Percentiles rank a stretch among this genome's conserved stretches.
These are phyloP conservation scores for Bombyx huttoni DNA, from an alignment of 2,888 invertebrate genomes.

Conservation along the genomic window DNA sequence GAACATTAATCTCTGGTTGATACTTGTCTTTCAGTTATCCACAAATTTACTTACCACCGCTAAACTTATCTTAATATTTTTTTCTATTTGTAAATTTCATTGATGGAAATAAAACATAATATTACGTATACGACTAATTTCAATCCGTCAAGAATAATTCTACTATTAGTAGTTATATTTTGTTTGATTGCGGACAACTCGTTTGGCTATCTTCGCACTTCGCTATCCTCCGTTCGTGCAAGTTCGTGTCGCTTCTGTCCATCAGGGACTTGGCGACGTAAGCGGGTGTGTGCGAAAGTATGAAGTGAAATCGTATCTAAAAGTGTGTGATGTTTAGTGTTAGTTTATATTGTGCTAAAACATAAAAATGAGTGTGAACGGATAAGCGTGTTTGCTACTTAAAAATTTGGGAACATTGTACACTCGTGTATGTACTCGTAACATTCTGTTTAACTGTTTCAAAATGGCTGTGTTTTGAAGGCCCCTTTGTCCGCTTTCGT, in stretches of 20 bases:
- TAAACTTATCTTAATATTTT: too few relatives aligned
- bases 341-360: conserved; percentile 62
- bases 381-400: conserved; percentile 42
- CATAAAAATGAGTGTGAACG: conserved; percentile 68
- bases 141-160: too few relatives aligned
- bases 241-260: conserved; percentile 50
- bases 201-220: not conserved
- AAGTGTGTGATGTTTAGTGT: conserved; percentile 71
- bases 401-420: conserved; percentile 37
- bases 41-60: too few relatives aligned
- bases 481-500: conserved; percentile 76
- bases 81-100: too few relatives aligned
- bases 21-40: too few relatives aligned
- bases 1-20: too few relatives aligned
- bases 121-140: too few relatives aligned
- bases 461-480: conserved; percentile 83
- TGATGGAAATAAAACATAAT: too few relatives aligned
- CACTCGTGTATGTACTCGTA: conserved; percentile 49
- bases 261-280: conserved; percentile 57
- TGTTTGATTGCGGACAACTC: conserved; percentile 24
- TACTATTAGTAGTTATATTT: conserved; percentile 13
- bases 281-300: conserved; percentile 70
- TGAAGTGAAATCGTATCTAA: conserved; percentile 68
- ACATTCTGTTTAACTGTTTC: conserved; percentile 70
- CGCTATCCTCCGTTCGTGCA: conserved; percentile 41